Evolutionary conservation across 2,113 vertebrate species (phyloP).

Genomic region (Pandion haliaetus): DNA sequence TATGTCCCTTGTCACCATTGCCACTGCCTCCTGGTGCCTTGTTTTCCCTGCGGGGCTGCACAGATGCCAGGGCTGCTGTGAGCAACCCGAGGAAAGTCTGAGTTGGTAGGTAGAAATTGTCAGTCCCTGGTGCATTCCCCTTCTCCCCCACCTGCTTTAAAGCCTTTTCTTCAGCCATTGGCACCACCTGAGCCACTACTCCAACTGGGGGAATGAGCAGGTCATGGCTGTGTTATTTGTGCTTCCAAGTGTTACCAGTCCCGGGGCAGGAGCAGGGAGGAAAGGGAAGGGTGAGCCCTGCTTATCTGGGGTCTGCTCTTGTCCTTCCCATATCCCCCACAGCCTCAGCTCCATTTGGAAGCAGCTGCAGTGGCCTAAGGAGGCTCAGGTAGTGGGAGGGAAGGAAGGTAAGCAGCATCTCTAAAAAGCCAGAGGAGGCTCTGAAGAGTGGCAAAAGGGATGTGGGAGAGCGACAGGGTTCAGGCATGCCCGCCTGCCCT

Average conservation of each 20-base stretch:
- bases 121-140: background rate
- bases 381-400: background rate
- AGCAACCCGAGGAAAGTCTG: background rate
- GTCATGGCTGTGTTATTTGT: background rate
- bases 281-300: background rate
- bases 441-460: background rate
- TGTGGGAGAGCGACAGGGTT: background rate
- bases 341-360: background rate
- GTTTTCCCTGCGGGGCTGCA: background rate
- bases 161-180: background rate
- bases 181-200: background rate
- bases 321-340: background rate
- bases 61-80: background rate
- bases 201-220: background rate
- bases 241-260: background rate
- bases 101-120: background rate
- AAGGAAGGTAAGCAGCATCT: background rate
- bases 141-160: background rate
- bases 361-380: background rate
- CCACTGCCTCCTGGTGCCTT: rapidly evolving
- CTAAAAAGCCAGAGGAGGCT: background rate
- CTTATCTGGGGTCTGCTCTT: background rate
- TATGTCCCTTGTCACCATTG: rapidly evolving
- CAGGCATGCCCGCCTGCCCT: background rate
- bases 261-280: background rate